A percentile compares a stretch with the other conserved stretches of the same genome.
Evolutionary conservation across 2,797 vertebrate species (phyloP).

Genomic region (Clarias platycephalus): DNA sequence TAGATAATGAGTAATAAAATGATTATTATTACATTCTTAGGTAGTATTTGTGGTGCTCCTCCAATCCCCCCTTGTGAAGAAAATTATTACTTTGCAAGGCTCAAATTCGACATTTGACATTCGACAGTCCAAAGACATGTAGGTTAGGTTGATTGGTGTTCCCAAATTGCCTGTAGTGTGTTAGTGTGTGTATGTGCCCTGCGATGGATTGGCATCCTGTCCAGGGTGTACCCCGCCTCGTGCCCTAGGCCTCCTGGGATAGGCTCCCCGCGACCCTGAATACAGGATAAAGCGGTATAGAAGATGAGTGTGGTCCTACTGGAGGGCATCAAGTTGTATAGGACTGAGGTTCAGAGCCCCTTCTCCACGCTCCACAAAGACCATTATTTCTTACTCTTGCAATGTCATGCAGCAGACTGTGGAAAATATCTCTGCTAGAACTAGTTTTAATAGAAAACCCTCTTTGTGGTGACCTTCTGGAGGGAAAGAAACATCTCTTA

Average conservation of each 20-base stretch:
- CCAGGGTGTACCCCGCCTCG: too few relatives aligned
- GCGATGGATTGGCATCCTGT: too few relatives aligned
- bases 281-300: too few relatives aligned
- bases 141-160: too few relatives aligned
- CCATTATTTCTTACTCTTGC: not conserved
- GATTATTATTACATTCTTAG: not conserved
- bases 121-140: too few relatives aligned
- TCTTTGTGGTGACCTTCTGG: slow-evolving; percentile 8
- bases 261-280: too few relatives aligned
- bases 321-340: not conserved
- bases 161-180: too few relatives aligned
- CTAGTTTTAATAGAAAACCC: slow-evolving; percentile 20
- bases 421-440: slow-evolving; percentile 14
- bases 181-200: too few relatives aligned
- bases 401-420: not conserved
- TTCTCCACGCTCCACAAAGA: not conserved
- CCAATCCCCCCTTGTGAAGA: not conserved
- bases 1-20: not conserved
- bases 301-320: not conserved
- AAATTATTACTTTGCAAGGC: not conserved
- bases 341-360: not conserved
- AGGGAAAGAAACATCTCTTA: slow-evolving; percentile 36
- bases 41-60: not conserved
- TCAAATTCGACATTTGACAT: not conserved
- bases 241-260: too few relatives aligned